Base-by-base conservation (phyloP, 2,113 vertebrate species). In the Thryonomys swinderianus region DNA sequence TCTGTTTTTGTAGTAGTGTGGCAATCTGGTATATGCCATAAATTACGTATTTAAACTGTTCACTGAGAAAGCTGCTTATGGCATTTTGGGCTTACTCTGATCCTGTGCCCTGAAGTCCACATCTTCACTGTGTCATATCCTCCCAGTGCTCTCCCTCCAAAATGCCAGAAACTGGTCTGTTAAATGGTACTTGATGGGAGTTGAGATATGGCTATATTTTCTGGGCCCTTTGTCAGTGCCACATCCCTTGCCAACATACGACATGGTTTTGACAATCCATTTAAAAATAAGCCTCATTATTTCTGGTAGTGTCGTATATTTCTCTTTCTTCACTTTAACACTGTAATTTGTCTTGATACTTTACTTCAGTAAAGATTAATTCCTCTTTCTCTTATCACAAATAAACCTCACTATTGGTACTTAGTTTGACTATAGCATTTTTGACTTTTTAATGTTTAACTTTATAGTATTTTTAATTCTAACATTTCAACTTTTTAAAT, bases 371-470 rank as follows among this genome's bases (percentile, higher is more conserved):
- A 74, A 94, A 40, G 53, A 55, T 64, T 45, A 82, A 71, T 90
- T 85, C 32, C n/a, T 82, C 37, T 88, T 95, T 57, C 85, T 89
- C n/a, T 73, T 90, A 42, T 30, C n/a, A 66, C 61, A 55, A 37
- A 61, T 57, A 87, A 92, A 27, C 79, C 27, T 62, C 25, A 14
- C 37, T 90, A 1, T 91, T 81, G 71, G 17, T 89, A 23, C 20
- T 88, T 88, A 89, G 23, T 21, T 25, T 42, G 69, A 57, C 34
- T 34, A 85, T 95, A 12, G 51, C 62, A 55, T 37, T 85, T 96
- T 88, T n/a, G 25, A 61, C n/a, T 69, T 42, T 71, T 55, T 64
- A 85, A 84, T 20, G 25, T 71, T 71, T 88, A 48, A 32, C 45
- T 45, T n/a, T n/a, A 30, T 20, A 34, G 48, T 67, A n/a, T 57